Evolutionary conservation across 2,797 vertebrate genomes (phyloP).

Genomic region (Lerista edwardsae): DNA sequence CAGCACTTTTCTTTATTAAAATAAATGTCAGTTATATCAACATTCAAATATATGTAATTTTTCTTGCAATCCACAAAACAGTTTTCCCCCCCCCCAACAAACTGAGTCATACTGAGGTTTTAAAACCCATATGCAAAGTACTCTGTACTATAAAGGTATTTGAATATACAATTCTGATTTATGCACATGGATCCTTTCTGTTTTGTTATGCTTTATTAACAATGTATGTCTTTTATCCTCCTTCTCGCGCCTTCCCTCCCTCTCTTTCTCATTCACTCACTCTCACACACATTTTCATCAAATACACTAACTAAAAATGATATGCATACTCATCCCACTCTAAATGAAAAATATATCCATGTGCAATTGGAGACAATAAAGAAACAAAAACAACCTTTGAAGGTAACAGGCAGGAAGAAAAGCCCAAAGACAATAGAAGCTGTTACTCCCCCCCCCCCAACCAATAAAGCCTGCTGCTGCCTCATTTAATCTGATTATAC

Average conservation of each 20-base stretch:
- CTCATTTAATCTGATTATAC: conserved; percentile 41
- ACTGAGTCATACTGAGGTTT: neutral
- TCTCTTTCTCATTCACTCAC: neutral
- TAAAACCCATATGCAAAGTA: neutral
- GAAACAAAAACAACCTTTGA: conserved; percentile 14
- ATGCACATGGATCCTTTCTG: neutral
- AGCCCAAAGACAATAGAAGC: neutral
- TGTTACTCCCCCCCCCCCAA: conserved; percentile 22
- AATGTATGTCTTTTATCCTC: neutral
- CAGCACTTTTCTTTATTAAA: neutral
- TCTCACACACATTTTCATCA: neutral
- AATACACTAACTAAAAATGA: neutral
- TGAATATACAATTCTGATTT: neutral
- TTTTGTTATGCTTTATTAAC: neutral
- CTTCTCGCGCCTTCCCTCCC: neutral
- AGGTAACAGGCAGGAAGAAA: conserved; percentile 15
- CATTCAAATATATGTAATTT: neutral
- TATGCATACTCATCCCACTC: neutral
- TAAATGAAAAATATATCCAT: neutral
- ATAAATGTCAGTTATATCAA: neutral
- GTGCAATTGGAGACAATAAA: conserved; percentile 18
- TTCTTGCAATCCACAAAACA: neutral
- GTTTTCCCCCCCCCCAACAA: too few relatives aligned
- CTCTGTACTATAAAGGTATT: neutral
- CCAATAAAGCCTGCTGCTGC: conserved; percentile 38